Conservation (phyloP, 2,888 invertebrate genomes). For the Adelphocoris suturalis region DNA sequence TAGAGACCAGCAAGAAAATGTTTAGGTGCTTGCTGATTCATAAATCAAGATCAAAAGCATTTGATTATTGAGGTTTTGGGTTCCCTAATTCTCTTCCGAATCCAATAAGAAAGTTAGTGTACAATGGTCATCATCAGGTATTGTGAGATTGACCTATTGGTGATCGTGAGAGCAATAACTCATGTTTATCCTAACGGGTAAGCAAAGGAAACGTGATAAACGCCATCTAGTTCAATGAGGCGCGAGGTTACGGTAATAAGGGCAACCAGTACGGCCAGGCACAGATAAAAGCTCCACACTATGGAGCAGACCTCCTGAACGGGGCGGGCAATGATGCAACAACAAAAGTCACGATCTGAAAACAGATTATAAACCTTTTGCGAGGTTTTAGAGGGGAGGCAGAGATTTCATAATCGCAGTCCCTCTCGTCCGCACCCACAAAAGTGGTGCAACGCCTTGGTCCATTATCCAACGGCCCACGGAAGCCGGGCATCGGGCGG, state of each 20-base stretch:
- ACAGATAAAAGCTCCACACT: slow-evolving; percentile 30
- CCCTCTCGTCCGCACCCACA: slow-evolving; percentile 59
- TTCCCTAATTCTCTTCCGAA: too few species aligned
- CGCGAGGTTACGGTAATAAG: slow-evolving; percentile 9
- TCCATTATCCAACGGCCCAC: slow-evolving; percentile 53
- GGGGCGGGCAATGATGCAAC: slow-evolving; percentile 54
- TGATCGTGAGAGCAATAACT: not conserved
- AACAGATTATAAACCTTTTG: slow-evolving; percentile 66
- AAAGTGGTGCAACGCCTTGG: slow-evolving; percentile 47
- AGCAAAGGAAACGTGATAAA: not conserved
- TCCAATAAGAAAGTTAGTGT: too few species aligned
- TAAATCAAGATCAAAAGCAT: too few species aligned
- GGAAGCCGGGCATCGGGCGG: not conserved
- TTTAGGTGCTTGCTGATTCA: too few species aligned
- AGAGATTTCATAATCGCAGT: slow-evolving; percentile 54
- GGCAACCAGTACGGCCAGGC: not conserved
- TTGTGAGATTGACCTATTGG: too few species aligned
- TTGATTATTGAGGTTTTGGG: too few species aligned
- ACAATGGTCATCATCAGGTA: too few species aligned
- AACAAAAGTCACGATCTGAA: slow-evolving; percentile 63
- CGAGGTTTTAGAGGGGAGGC: slow-evolving; percentile 42
- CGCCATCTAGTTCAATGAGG: slow-evolving; percentile 24
- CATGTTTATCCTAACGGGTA: not conserved
- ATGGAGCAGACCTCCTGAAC: slow-evolving; percentile 15
- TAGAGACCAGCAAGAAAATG: too few species aligned